Evolutionary conservation across 2,797 vertebrate genomes (phyloP), one percentile per base, ranked within the genome.

Genomic region (Pygocentrus nattereri): DNA sequence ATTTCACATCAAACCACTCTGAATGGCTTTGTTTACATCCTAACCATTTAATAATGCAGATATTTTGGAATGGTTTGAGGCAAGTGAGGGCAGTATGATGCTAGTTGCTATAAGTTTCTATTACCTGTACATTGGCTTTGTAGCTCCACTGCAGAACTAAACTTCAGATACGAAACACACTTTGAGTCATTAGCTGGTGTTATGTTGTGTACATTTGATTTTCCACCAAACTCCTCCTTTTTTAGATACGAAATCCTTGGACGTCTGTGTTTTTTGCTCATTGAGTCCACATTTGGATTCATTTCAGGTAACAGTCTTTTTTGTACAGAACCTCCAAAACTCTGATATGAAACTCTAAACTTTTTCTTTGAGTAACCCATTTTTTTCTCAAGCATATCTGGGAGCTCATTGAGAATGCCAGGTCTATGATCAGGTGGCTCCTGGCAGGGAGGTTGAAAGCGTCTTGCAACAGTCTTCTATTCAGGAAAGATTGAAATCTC

Each of bases 381-480:
- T 49, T 54, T 75, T 87, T 85, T 77, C 78, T 25, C 18, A 18
- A 80, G 58, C 74, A 80, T 89, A 85, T 80, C 62, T 85, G 76
- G 83, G 75, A 92, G 88, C 85, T 89, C 87, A 86, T 81, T 81
- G 82, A 86, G 90, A 86, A 89, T 76, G 86, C 81, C 82, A 79
- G 81, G 71, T 38, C 78, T 83, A 27, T 88, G 86, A 89, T 86
- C 80, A 85, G 67, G 74, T 80, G 83, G 84, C 86, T 84, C 88
- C 76, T 82, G 59, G 82, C 90, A 83, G 81, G 78, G 44, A 75
- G 56, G 81, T 59, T 90, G 86, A 92, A 90, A 92, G 90, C 87
- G 72, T 70, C 80, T 85, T 82, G 83, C 80, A 86, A 85, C 84
- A 78, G 89, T 87, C 90, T 92, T 92, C 83, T 86, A 88, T 91